Evolutionary conservation across 64 coral and sea anemone species (phyloP), one percentile per base, ranked within the genome.

Genomic region (Anthopleura sola): DNA sequence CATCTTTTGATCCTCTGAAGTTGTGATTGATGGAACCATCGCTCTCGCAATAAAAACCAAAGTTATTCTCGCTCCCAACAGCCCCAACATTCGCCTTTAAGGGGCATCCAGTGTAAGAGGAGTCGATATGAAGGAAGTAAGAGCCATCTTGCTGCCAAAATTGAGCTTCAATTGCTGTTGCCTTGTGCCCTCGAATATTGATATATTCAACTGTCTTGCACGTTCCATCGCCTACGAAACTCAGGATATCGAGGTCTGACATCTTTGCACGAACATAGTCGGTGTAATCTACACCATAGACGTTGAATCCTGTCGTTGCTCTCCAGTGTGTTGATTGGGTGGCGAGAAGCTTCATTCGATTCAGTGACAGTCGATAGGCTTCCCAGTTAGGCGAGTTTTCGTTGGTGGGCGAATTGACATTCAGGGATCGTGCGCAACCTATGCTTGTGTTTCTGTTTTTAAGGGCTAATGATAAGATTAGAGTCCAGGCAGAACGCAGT

Each of bases 241-340:
- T 86, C 13, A 94, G 28, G 36, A 94, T 83, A 50, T 94, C 88
- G 47, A 86, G 82, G 19, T 60, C 57, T 5, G 24, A 19, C 31
- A 94, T 82, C 11, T 87, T 87, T 32, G 58, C 92, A 51, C 92
- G 58, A 40, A 94, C 49, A 55, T 94, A 94, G 83, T 94, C 92
- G 20, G 37, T 56, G 78, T 91, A 87, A 36, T 91, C 87, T n/a
- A 58, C 47, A 44, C 53, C 83, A 40, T 89, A 82, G 33, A 54
- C 49, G 26, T 40, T 32, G 69, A 90, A 89, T 37, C 60, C 75
- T 53, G 86, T 86, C 8, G 92, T 93, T 36, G 80, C 39, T 26
- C 80, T 49, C 80, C 80, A 82, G 47, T 82, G 80, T 5, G 80
- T 82, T 51, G 80, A 82, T 55, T 82, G 80, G 47, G 33, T 77